Evolutionary conservation across 2,888 invertebrate genomes (phyloP).

Genomic region (Eupithecia centaureata): DNA sequence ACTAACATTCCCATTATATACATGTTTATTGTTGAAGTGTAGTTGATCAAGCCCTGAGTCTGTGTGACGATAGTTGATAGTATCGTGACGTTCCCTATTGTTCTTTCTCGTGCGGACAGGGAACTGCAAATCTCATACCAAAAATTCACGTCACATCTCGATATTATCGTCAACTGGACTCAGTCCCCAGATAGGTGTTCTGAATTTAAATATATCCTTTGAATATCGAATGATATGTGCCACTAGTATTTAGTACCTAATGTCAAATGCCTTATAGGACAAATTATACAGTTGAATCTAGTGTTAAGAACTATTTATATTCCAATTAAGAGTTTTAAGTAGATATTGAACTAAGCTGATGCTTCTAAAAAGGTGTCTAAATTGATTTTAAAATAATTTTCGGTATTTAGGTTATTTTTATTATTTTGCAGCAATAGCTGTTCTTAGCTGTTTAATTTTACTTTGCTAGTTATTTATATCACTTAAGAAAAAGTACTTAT

Average conservation of each 20-base stretch:
- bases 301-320: slow-evolving; percentile 15
- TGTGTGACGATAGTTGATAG: too few species aligned
- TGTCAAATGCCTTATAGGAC: slow-evolving; percentile 3
- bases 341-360: slow-evolving; percentile 1
- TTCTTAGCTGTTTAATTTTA: neutral
- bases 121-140: too few species aligned
- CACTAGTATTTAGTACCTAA: slow-evolving; percentile 12
- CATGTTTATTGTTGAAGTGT: neutral
- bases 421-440: neutral
- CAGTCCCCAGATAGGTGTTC: neutral
- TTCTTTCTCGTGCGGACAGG: too few species aligned
- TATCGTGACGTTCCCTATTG: too few species aligned
- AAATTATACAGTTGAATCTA: neutral
- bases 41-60: too few species aligned
- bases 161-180: too few species aligned
- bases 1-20: slow-evolving; percentile 7
- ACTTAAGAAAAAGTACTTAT: neutral
- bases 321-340: slow-evolving; percentile 10
- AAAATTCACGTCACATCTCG: too few species aligned
- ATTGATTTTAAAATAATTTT: neutral
- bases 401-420: neutral
- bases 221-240: slow-evolving; percentile 15
- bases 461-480: slow-evolving; percentile 5
- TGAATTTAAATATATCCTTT: neutral
- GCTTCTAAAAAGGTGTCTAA: neutral